Percentiles rank a stretch among this genome's conserved stretches.
phyloP scores from a whole-genome alignment of 2,797 vertebrate species.

The Enteromius thamalakanensis region DNA sequence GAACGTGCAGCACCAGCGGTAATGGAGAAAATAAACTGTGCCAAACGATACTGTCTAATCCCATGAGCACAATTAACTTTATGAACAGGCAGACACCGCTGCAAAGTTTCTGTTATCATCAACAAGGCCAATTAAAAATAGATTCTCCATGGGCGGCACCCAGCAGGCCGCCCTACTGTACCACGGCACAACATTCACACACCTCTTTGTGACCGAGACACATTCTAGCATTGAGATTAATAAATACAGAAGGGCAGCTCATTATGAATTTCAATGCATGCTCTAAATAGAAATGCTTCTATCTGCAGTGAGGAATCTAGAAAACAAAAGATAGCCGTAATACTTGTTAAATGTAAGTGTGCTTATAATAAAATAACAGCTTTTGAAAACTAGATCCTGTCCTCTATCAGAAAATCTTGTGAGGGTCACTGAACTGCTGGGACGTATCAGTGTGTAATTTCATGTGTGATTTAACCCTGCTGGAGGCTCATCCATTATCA shows the following conservation, averaged over 20 bases:
- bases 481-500: slow-evolving; percentile 7
- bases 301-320: neutral
- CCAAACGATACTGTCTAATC: slow-evolving; percentile 40
- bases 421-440: slow-evolving; percentile 18
- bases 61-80: slow-evolving; percentile 55
- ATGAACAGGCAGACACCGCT: slow-evolving; percentile 23
- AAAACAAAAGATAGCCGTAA: neutral
- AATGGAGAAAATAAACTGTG: slow-evolving; percentile 44
- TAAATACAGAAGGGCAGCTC: neutral
- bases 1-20: slow-evolving; percentile 3
- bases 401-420: slow-evolving; percentile 1
- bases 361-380: slow-evolving; percentile 12
- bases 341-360: too few species aligned
- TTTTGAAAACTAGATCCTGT: slow-evolving; percentile 4
- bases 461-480: slow-evolving; percentile 45
- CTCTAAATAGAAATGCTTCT: neutral
- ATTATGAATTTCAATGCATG: neutral
- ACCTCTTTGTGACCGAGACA: neutral
- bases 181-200: neutral
- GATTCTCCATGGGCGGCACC: slow-evolving; percentile 30
- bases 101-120: slow-evolving; percentile 49
- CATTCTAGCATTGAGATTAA: neutral
- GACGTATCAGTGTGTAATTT: slow-evolving; percentile 42
- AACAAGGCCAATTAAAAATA: slow-evolving; percentile 54
- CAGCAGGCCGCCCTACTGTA: slow-evolving; percentile 18